Percentiles rank a stretch among this genome's conserved stretches.
phyloP scores from a whole-genome alignment of 2,888 invertebrate genomes.

The Stenodera caucasica region DNA sequence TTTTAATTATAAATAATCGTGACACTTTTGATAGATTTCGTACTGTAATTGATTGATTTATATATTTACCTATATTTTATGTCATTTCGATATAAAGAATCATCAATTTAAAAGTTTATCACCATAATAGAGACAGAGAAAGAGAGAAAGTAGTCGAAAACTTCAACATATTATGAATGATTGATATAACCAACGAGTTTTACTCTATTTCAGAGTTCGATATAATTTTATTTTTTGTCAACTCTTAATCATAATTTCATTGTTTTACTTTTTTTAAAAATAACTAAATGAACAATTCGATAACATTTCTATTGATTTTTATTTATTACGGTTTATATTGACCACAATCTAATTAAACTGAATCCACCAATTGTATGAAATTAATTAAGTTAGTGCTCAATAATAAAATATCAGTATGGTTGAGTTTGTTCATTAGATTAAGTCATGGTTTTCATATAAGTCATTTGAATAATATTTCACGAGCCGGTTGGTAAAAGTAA shows the following conservation, averaged over 20 bases:
- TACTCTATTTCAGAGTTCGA: background rate
- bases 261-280: no score
- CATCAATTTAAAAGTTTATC: constrained; percentile 37
- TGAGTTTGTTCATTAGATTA: background rate
- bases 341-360: background rate
- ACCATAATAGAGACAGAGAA: constrained; percentile 24
- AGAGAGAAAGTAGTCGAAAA: constrained; percentile 17
- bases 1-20: constrained; percentile 31
- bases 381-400: background rate
- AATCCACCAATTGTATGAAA: background rate
- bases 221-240: background rate
- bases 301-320: background rate
- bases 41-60: constrained; percentile 31
- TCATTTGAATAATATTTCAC: no score
- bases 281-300: no score
- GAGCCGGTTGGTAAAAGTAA: no score
- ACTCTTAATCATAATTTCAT: no score
- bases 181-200: constrained; percentile 24
- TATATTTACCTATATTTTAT: constrained; percentile 29
- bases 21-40: constrained; percentile 30
- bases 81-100: constrained; percentile 30
- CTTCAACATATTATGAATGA: constrained; percentile 29
- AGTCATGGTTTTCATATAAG: no score
- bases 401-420: background rate
- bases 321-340: background rate